Evolutionary conservation across 2,797 vertebrate genomes (phyloP).

Genomic region (Furcifer pardalis): DNA sequence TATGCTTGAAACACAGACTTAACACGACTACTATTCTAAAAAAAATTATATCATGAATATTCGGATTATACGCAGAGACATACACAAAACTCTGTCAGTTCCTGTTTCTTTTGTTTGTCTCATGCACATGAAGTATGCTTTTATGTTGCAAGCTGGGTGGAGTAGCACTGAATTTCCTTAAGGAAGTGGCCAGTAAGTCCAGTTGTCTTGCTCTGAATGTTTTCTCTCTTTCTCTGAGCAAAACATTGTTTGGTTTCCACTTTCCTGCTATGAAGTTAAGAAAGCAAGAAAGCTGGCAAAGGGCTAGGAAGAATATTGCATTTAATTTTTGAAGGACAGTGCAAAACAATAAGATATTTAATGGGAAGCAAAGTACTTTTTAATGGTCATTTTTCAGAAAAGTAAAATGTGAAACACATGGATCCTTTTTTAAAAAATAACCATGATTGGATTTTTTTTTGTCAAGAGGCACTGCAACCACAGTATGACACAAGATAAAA

Average conservation of each 20-base stretch:
- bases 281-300: conserved; percentile 33
- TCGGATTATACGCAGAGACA: background rate
- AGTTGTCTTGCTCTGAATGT: conserved; percentile 49
- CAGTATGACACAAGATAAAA: conserved; percentile 5
- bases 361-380: conserved; percentile 23
- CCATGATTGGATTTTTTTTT: conserved; percentile 12
- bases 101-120: conserved; percentile 39
- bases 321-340: background rate
- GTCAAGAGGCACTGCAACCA: background rate
- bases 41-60: too few species aligned
- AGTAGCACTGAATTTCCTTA: conserved; percentile 55
- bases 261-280: conserved; percentile 38
- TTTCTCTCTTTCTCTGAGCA: conserved; percentile 57
- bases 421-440: background rate
- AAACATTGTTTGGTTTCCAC: conserved; percentile 41
- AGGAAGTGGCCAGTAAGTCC: conserved; percentile 64
- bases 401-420: conserved; percentile 32
- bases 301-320: background rate
- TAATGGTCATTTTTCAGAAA: background rate
- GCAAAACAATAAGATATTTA: background rate
- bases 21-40: too few species aligned
- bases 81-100: conserved; percentile 19
- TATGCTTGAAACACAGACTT: too few species aligned
- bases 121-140: conserved; percentile 20
- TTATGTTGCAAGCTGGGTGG: conserved; percentile 56